A percentile compares a stretch with the other conserved stretches of the same genome.
Conservation (phyloP, 1,140 invertebrate species). For the Tachypleus tridentatus region DNA sequence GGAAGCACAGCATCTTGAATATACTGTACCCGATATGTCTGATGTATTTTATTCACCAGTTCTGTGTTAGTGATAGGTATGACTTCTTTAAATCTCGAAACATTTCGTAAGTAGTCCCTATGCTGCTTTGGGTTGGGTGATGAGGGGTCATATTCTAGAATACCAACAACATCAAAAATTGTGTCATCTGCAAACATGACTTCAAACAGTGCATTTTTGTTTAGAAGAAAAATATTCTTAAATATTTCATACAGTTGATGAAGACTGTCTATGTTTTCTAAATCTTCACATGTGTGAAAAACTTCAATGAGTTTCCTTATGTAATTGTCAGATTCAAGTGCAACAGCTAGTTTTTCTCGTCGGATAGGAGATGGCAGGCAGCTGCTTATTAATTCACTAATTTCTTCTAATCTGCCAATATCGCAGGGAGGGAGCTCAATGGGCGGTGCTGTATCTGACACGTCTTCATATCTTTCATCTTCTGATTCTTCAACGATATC, state of each 20-base stretch:
- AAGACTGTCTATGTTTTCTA: constrained; percentile 86
- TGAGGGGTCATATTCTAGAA: constrained; percentile 92
- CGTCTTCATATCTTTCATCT: constrained; percentile 94
- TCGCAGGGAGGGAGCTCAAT: constrained; percentile 90
- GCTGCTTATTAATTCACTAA: constrained; percentile 57
- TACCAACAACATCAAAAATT: constrained; percentile 90
- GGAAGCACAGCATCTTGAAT: constrained; percentile 99
- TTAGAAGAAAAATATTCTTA: constrained; percentile 96
- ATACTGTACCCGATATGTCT: constrained; percentile 98
- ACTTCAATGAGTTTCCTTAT: constrained; percentile 89
- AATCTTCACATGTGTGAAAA: constrained; percentile 94
- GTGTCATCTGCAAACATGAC: constrained; percentile 74
- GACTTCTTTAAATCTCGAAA: constrained; percentile 55
- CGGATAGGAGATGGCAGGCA: constrained; percentile 54
- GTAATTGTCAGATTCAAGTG: constrained; percentile 90
- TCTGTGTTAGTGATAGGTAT: constrained; percentile 93
- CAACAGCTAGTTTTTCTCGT: constrained; percentile 87
- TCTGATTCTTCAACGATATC: constrained; percentile 96
- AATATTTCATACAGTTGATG: constrained; percentile 97
- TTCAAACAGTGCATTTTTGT: constrained; percentile 94
- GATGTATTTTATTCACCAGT: constrained; percentile 94
- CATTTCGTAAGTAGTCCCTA: constrained; percentile 82
- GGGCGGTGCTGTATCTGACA: constrained; percentile 70
- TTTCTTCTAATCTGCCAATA: constrained; percentile 80
- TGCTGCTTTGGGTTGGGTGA: constrained; percentile 71